Conservation (phyloP, 1,140 invertebrate species). For the Leptoteleia sp. region DNA sequence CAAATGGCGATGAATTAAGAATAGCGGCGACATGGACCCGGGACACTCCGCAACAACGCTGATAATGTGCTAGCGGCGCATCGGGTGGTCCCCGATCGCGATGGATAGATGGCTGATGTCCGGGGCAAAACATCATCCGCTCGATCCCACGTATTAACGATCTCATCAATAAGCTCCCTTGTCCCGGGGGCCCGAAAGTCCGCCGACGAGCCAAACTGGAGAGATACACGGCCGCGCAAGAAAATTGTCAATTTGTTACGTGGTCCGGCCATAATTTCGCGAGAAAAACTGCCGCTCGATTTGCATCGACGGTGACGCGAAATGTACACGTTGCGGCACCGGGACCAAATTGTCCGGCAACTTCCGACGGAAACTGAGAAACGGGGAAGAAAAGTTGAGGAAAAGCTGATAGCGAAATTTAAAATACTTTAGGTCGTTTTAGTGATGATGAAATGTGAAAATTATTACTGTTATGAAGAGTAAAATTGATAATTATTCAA, state of each 20-base stretch:
- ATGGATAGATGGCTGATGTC: slow-evolving; percentile 63
- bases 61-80: slow-evolving; percentile 64
- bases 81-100: slow-evolving; percentile 69
- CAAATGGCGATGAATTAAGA: slow-evolving; percentile 50
- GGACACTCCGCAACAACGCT: slow-evolving; percentile 46
- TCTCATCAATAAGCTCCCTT: slow-evolving; percentile 69
- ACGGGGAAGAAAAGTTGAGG: too few relatives aligned
- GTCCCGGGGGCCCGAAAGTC: slow-evolving; percentile 50
- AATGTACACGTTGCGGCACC: background rate
- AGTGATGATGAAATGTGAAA: too few relatives aligned
- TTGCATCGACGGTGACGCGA: slow-evolving; percentile 25
- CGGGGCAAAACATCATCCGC: slow-evolving; percentile 61
- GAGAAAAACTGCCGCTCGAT: slow-evolving; percentile 45
- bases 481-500: too few relatives aligned
- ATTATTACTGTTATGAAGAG: too few relatives aligned
- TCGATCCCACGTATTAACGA: slow-evolving; percentile 69
- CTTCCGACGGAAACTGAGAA: slow-evolving; percentile 2
- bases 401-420: too few relatives aligned
- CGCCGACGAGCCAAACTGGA: too few relatives aligned
- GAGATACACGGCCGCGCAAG: slow-evolving; percentile 40
- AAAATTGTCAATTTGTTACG: slow-evolving; percentile 67
- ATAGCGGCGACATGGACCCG: slow-evolving; percentile 34
- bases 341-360: background rate
- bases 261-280: slow-evolving; percentile 29
- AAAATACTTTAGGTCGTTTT: too few relatives aligned